Conservation (phyloP, 2,113 vertebrate genomes). For the Melanocharis versteri region DNA sequence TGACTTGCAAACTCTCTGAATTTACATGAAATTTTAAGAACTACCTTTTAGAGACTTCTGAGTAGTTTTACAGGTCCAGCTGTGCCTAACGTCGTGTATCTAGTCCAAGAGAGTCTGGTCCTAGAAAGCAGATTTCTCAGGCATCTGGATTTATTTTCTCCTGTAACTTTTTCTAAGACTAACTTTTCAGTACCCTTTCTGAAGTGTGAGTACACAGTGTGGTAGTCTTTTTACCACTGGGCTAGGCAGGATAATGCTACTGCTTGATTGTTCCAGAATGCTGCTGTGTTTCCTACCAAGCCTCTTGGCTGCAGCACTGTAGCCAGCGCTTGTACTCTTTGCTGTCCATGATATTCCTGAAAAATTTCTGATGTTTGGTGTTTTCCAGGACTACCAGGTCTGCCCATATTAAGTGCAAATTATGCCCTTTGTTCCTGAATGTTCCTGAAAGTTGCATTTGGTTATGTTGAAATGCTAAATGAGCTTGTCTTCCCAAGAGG, state of each 20-base stretch:
- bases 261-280: background rate
- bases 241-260: background rate
- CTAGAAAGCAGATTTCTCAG: background rate
- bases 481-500: background rate
- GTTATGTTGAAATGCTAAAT: background rate
- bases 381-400: background rate
- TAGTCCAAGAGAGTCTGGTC: background rate
- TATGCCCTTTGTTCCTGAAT: background rate
- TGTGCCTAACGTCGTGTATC: background rate
- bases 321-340: background rate
- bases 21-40: background rate
- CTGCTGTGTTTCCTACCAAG: background rate
- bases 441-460: background rate
- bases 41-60: background rate
- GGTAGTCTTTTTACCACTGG: background rate
- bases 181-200: background rate
- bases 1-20: background rate
- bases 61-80: background rate
- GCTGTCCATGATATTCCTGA: background rate
- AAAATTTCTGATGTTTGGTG: background rate
- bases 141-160: background rate
- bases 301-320: background rate
- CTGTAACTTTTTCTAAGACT: background rate
- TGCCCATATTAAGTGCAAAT: background rate
- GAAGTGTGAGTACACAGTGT: background rate